Percentiles rank a stretch among this genome's conserved stretches.
Evolutionary conservation across 2,113 vertebrate genomes (phyloP).

Genomic region (Eulemur rufifrons): DNA sequence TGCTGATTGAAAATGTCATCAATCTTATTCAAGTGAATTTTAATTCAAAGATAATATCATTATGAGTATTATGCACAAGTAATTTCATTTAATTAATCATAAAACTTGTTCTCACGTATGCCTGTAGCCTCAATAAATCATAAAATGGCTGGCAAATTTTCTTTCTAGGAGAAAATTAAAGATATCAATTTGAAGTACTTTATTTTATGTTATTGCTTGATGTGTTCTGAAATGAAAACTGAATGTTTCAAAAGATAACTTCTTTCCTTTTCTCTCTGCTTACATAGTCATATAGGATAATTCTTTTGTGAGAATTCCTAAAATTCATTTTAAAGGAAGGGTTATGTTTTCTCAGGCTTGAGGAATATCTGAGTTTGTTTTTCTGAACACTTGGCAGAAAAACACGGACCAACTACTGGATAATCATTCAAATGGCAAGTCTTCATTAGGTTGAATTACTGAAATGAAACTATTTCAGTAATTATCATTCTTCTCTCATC

Average conservation of each 20-base stretch:
- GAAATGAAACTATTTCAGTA: slow-evolving; percentile 70
- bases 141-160: slow-evolving; percentile 84
- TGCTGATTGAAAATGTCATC: slow-evolving; percentile 85
- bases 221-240: slow-evolving; percentile 71
- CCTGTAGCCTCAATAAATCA: slow-evolving; percentile 82
- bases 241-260: slow-evolving; percentile 41
- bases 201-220: slow-evolving; percentile 70
- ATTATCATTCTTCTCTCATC: slow-evolving; percentile 65
- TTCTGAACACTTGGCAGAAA: slow-evolving; percentile 62
- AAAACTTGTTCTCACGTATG: slow-evolving; percentile 82
- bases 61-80: slow-evolving; percentile 80
- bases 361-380: slow-evolving; percentile 66
- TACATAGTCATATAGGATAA: not conserved
- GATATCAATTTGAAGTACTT: slow-evolving; percentile 82
- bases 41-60: slow-evolving; percentile 86
- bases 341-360: slow-evolving; percentile 35
- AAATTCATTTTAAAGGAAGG: slow-evolving; percentile 51
- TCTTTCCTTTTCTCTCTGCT: slow-evolving; percentile 1
- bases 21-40: slow-evolving; percentile 83
- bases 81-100: slow-evolving; percentile 87
- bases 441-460: slow-evolving; percentile 68
- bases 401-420: slow-evolving; percentile 52
- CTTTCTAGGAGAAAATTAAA: slow-evolving; percentile 82
- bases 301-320: slow-evolving; percentile 40
- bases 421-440: slow-evolving; percentile 69